Base-by-base conservation (phyloP, 2,113 vertebrate genomes). In the Corapipo altera region DNA sequence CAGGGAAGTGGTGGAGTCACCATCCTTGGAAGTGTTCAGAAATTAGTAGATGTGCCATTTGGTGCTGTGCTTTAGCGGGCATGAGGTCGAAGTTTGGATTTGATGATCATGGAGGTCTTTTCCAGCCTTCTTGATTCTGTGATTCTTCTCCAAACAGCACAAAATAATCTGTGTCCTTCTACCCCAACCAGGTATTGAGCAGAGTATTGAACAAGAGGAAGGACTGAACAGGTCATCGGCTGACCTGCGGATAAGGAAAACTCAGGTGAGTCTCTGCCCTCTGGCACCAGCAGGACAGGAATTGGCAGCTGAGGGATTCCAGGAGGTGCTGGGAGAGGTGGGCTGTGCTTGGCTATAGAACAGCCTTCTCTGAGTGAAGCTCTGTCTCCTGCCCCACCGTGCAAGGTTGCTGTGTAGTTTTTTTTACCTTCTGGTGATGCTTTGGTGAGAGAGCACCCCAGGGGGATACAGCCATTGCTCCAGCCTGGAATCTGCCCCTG, bases 241-340 rank as follows among this genome's bases (percentile, higher is more conserved):
- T 4, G 99, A 99, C 96, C 97, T 99, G 96, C 98, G 99, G 97
- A 99, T 99, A 98, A 98, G 99, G 65, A 99, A 99, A 98, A 99
- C 99, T 30, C 99, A 99, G 98, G 99, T 99, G 95, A 91, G 86
- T 72, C n/a, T 75, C 43, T 75, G 70, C 48, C 57, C 64, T 7
- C 16, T 15, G 85, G 41, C 71, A 44, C 41, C 2, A 10, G 67
- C 32, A 78, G 27, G 20, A 15, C 0, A 22, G 76, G 69, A 17
- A 23, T 13, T 0, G 1, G 57, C 51, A 43, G 30, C 11, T 55
- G 44, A 18, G 59, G 27, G 43, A 4, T 57, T 37, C 44, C 24
- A 5, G 88, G 48, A 69, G 19, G 49, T 35, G 72, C 33, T 46
- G 46, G 74, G 21, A 32, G 46, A 70, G 21, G 33, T 49, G 22